Percentiles rank a stretch among this genome's conserved stretches.
These are phyloP conservation scores for Carcina quercana DNA, from an alignment of 2,888 invertebrate species.

Conservation along the genomic window DNA sequence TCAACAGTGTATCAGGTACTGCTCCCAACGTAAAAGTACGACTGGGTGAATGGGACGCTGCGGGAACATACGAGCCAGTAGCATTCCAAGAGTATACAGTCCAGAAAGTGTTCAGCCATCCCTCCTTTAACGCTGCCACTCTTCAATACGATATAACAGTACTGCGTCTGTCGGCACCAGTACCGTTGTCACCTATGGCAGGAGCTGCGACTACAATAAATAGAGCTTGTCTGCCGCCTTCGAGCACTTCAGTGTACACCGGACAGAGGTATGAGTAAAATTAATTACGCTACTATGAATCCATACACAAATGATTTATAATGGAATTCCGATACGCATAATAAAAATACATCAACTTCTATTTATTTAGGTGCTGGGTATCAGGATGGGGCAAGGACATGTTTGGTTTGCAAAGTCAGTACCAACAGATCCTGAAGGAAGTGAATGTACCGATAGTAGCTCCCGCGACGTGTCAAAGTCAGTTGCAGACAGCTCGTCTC, in stretches of 20 bases:
- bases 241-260: constrained; percentile 42
- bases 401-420: constrained; percentile 73
- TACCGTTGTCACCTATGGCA: constrained; percentile 58
- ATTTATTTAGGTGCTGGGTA: constrained; percentile 77
- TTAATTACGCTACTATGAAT: too few species aligned
- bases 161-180: constrained; percentile 76
- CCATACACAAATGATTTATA: too few species aligned
- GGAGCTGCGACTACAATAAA: constrained; percentile 74
- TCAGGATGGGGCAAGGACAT: constrained; percentile 93
- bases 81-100: constrained; percentile 78
- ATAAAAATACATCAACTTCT: too few species aligned
- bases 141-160: constrained; percentile 89
- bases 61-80: constrained; percentile 76
- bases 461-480: constrained; percentile 77
- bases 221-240: constrained; percentile 75
- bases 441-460: constrained; percentile 83
- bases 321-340: too few species aligned
- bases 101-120: constrained; percentile 73
- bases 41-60: constrained; percentile 85
- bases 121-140: constrained; percentile 80
- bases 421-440: constrained; percentile 81
- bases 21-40: constrained; percentile 77
- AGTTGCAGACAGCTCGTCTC: constrained; percentile 78
- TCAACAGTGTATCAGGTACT: constrained; percentile 58
- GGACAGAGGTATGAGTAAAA: constrained; percentile 71